A percentile compares a stretch with the other conserved stretches of the same genome.
These are phyloP conservation scores for Cistogaster globosa DNA, from an alignment of 2,888 invertebrate species.

Conservation along the genomic window DNA sequence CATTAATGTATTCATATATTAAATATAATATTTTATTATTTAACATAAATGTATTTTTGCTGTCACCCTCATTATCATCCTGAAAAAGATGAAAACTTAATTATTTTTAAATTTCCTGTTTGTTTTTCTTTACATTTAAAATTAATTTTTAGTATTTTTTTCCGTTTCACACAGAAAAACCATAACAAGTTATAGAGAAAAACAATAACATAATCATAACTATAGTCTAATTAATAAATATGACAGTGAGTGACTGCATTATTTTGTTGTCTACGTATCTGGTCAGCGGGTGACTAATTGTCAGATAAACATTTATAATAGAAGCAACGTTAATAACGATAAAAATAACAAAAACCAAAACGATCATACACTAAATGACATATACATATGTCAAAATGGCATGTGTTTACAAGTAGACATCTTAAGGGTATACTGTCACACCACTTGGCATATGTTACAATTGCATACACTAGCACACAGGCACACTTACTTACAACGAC, in stretches of 20 bases:
- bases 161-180: neutral
- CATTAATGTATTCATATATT: too few relatives aligned
- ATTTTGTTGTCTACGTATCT: conserved; percentile 28
- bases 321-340: conserved; percentile 45
- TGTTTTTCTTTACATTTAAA: conserved; percentile 10
- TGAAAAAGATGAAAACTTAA: neutral
- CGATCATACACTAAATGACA: conserved; percentile 67
- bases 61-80: conserved; percentile 14
- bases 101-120: conserved; percentile 60
- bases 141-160: conserved; percentile 2
- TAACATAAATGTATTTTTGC: neutral
- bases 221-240: conserved; percentile 61
- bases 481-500: neutral
- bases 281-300: conserved; percentile 73
- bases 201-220: conserved; percentile 46
- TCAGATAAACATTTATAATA: conserved; percentile 66
- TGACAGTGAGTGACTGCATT: conserved; percentile 42
- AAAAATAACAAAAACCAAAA: conserved; percentile 39
- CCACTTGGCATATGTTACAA: conserved; percentile 67
- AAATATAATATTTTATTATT: neutral
- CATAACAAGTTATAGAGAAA: conserved; percentile 14
- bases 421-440: conserved; percentile 68
- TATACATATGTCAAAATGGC: conserved; percentile 63
- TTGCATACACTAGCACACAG: conserved; percentile 11
- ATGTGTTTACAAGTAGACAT: conserved; percentile 70